These are phyloP conservation scores for Trogon surrucura DNA, from an alignment of 2,113 vertebrate species.

Conservation along the genomic window DNA sequence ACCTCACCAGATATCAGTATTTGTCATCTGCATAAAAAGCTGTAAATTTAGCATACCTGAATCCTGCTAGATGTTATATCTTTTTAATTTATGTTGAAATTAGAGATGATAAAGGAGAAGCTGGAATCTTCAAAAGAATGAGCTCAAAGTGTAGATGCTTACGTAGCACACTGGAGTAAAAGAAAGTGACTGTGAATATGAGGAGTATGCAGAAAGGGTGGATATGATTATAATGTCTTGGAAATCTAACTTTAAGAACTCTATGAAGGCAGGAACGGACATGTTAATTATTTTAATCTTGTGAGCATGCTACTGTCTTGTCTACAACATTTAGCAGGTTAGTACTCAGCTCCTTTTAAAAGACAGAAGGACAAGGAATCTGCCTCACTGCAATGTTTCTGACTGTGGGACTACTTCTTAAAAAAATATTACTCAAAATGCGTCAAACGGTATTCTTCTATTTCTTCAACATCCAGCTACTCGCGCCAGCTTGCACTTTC, in stretches of 20 bases:
- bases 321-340: background rate
- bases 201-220: background rate
- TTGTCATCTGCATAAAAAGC: background rate
- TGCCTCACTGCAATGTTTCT: background rate
- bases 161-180: background rate
- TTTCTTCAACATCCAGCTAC: background rate
- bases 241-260: background rate
- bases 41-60: background rate
- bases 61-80: background rate
- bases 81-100: background rate
- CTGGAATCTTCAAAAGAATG: background rate
- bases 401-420: background rate
- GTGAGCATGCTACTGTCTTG: background rate
- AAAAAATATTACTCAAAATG: background rate
- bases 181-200: fast-evolving
- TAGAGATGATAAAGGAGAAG: background rate
- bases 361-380: fast-evolving
- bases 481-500: background rate
- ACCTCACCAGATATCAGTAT: background rate
- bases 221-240: background rate
- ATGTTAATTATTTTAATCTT: background rate
- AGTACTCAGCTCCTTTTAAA: background rate
- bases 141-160: background rate
- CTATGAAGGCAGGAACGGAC: background rate
- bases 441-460: background rate